Conservation (phyloP, 2,113 vertebrate genomes). For the Herpetotheres cachinnans region DNA sequence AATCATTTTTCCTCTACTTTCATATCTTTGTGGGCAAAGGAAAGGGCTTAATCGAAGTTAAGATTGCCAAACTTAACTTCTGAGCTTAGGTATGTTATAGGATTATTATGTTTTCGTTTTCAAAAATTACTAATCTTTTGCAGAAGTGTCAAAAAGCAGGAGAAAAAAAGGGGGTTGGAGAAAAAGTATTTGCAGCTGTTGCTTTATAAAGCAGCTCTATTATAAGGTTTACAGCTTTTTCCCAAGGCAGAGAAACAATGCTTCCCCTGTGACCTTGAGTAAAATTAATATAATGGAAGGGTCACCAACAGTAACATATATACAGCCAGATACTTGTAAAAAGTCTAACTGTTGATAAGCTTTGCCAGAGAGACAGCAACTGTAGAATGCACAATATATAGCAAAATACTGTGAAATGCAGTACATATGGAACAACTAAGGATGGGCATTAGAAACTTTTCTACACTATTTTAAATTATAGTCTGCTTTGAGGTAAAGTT, state of each 20-base stretch:
- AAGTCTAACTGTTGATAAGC: background rate
- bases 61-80: background rate
- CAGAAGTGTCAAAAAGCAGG: background rate
- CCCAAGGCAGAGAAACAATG: slow-evolving; percentile 26
- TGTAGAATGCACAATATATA: background rate
- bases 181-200: slow-evolving; percentile 33
- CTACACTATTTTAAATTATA: background rate
- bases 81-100: background rate
- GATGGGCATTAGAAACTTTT: background rate
- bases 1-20: background rate
- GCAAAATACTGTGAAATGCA: background rate
- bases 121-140: background rate
- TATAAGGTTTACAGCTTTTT: slow-evolving; percentile 35
- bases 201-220: background rate
- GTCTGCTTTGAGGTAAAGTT: background rate
- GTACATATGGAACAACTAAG: background rate
- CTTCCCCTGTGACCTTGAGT: background rate
- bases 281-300: background rate
- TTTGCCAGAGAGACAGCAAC: background rate
- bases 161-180: background rate
- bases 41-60: background rate
- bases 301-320: background rate
- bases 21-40: background rate
- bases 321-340: background rate
- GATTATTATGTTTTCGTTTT: background rate